These are phyloP conservation scores for Cebidichthys violaceus DNA, from an alignment of 2,113 vertebrate species.

Conservation along the genomic window DNA sequence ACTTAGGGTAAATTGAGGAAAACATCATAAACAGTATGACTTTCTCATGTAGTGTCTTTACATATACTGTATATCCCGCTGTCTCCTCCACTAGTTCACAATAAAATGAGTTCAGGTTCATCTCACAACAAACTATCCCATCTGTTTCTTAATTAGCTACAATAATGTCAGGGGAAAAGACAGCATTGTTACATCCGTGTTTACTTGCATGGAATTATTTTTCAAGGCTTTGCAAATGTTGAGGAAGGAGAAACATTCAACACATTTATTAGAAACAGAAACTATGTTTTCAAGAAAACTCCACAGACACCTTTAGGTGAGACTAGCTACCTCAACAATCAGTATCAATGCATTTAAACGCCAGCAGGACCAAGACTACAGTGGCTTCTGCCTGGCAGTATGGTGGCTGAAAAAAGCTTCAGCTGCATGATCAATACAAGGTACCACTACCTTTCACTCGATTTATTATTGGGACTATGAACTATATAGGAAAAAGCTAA, in stretches of 20 bases:
- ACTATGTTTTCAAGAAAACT: background rate
- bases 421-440: background rate
- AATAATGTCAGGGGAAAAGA: background rate
- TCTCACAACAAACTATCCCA: background rate
- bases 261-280: background rate
- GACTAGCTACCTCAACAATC: background rate
- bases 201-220: too few relatives aligned
- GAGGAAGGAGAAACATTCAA: background rate
- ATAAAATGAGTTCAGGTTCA: background rate
- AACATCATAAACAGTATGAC: background rate
- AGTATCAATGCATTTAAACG: background rate
- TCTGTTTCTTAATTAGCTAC: background rate
- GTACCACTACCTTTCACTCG: background rate
- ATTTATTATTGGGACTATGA: background rate
- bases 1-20: background rate
- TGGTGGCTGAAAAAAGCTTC: background rate
- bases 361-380: too few relatives aligned
- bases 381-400: background rate
- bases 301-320: slow-evolving; percentile 6
- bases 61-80: too few relatives aligned
- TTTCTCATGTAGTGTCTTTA: background rate
- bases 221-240: background rate
- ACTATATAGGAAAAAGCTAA: background rate
- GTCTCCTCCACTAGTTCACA: background rate
- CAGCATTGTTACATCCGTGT: background rate